Conservation (phyloP, 1,140 invertebrate species). For the Hesperophylax magnus region DNA sequence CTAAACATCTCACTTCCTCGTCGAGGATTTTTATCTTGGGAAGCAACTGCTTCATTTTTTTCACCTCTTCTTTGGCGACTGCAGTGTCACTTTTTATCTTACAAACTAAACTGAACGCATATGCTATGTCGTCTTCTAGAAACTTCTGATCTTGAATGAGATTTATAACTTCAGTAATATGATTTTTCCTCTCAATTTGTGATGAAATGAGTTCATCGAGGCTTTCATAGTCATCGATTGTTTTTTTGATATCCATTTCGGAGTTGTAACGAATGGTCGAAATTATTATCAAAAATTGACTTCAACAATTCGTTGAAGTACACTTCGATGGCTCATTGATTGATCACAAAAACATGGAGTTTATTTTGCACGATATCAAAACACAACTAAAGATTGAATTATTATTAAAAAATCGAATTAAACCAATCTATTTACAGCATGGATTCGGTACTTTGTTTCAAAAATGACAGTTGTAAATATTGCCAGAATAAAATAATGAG, state of each 20-base stretch:
- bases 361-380: too few relatives aligned
- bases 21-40: constrained; percentile 16
- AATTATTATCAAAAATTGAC: background rate
- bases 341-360: too few relatives aligned
- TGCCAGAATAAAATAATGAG: background rate
- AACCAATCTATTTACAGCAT: too few relatives aligned
- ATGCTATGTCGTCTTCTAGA: constrained; percentile 27
- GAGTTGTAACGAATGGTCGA: background rate
- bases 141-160: constrained; percentile 49
- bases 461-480: constrained; percentile 22
- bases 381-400: too few relatives aligned
- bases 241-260: constrained; percentile 40
- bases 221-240: constrained; percentile 44
- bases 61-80: background rate
- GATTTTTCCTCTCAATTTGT: constrained; percentile 40
- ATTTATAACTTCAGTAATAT: constrained; percentile 31
- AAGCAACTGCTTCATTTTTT: constrained; percentile 22
- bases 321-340: background rate
- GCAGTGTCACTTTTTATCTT: constrained; percentile 42
- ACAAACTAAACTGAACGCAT: constrained; percentile 22
- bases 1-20: background rate
- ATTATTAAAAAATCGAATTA: too few relatives aligned
- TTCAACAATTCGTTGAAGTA: background rate
- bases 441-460: background rate
- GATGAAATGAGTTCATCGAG: constrained; percentile 47